Evolutionary conservation across 2,113 vertebrate genomes (phyloP), one percentile per base, ranked within the genome.

Genomic region (Lasiurus cinereus): DNA sequence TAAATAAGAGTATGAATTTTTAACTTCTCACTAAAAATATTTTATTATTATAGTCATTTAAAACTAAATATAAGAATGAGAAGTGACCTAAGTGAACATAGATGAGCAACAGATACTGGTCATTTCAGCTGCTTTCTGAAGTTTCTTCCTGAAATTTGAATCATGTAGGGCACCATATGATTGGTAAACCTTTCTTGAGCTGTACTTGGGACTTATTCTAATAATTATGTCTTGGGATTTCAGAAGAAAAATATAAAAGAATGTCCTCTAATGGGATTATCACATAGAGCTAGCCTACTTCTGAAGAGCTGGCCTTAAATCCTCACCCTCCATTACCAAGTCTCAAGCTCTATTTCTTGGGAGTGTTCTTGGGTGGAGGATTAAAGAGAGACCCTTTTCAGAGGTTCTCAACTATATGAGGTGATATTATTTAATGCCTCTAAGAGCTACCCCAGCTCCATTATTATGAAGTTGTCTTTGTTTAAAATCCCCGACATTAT

Each of bases 1-100:
- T 82, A 46, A 82, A 50, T 59, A n/a, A 59, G 46, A 79, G 69
- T 31, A 83, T 29, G 52, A 78, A 85, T 62, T 69, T 18, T 88
- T 69, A 79, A 62, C 7, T 70, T 85, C 5, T 91, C 80, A 50
- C 3, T 79, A 62, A 70, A 76, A 43, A 12, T 11, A 1, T 94
- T 36, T 76, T 67, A 87, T 92, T 95, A 64, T 91, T 78, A 33
- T 72, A 31, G 36, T 31, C 46, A 93, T 22, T 84, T 94, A 89
- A 79, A 89, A 74, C 16, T 33, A 69, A 74, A 50, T 83, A 15
- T 69, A 79, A 91, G 83, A 70, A 29, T 50, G 19, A 76, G 33
- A 67, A 94, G 69, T 72, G 50, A 29, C 80, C 14, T 80, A 84
- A 79, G 15, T 87, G 36, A 87, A 50, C 36, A 62, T 15, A 70